These are phyloP conservation scores for Drosophila kanapiae DNA, from an alignment of 1,140 invertebrate species.

Conservation along the genomic window DNA sequence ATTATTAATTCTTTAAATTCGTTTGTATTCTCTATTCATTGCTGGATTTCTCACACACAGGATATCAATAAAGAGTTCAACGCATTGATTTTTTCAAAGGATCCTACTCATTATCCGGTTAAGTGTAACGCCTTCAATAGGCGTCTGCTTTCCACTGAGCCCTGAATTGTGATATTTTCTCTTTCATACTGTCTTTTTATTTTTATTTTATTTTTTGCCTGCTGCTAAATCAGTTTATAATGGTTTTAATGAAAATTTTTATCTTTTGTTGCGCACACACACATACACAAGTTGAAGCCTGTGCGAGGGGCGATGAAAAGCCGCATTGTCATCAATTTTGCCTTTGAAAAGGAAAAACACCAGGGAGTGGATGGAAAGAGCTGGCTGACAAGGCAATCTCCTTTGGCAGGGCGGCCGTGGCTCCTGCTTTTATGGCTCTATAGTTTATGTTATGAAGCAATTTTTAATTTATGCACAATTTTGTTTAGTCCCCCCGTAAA, in stretches of 20 bases:
- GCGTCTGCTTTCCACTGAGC: conserved; percentile 19
- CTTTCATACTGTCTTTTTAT: conserved; percentile 23
- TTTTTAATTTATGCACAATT: conserved; percentile 83
- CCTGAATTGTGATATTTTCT: conserved; percentile 31
- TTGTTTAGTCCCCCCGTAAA: conserved; percentile 35
- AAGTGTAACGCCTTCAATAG: conserved; percentile 25
- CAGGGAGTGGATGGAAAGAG: conserved; percentile 11
- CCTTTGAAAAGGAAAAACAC: conserved; percentile 56
- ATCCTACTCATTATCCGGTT: conserved; percentile 45
- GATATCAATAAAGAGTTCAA: conserved; percentile 12
- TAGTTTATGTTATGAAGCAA: conserved; percentile 70
- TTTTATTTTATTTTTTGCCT: conserved; percentile 31
- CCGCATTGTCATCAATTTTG: conserved; percentile 81
- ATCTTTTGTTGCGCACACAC: conserved; percentile 70
- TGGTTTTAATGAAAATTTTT: conserved; percentile 81
- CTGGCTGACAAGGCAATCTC: conserved; percentile 47
- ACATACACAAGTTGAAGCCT: conserved; percentile 8
- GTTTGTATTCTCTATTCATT: neutral
- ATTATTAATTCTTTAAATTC: neutral
- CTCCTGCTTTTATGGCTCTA: conserved; percentile 63
- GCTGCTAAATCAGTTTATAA: conserved; percentile 67
- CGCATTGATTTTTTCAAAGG: conserved; percentile 29
- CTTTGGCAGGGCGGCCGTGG: conserved; percentile 40
- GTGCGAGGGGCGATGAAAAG: conserved; percentile 74
- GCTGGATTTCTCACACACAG: neutral